A percentile compares a stretch with the other conserved stretches of the same genome.
phyloP scores from a whole-genome alignment of 2,888 invertebrate species.

The Synergus laeviventris region DNA sequence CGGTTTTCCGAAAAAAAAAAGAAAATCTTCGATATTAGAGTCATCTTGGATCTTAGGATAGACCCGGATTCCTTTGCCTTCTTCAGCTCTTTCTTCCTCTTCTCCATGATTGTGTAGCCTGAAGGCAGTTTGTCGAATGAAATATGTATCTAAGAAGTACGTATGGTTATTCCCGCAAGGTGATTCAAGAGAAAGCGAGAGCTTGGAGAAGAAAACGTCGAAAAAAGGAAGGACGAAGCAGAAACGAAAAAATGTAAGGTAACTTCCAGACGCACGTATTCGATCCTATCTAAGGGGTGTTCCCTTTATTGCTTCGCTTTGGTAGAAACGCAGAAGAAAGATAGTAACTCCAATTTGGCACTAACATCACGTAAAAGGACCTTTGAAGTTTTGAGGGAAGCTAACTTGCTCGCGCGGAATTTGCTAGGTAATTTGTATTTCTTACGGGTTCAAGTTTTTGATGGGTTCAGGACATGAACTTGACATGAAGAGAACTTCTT shows the following conservation, averaged over 20 bases:
- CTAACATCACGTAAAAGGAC: constrained; percentile 3
- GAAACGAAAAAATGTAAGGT: constrained; percentile 43
- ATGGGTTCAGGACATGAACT: too few relatives aligned
- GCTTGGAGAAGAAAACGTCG: constrained; percentile 35
- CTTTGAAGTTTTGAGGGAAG: constrained; percentile 1
- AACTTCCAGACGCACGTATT: constrained; percentile 26
- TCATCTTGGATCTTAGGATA: constrained; percentile 44
- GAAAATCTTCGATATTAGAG: constrained; percentile 40
- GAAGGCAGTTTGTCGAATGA: constrained; percentile 61
- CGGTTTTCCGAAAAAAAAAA: constrained; percentile 47
- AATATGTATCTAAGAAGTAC: constrained; percentile 61
- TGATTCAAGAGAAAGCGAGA: constrained; percentile 52
- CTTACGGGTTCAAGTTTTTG: too few relatives aligned
- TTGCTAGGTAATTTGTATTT: background rate
- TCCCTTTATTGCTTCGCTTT: constrained; percentile 16
- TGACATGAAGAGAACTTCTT: too few relatives aligned
- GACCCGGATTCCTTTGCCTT: constrained; percentile 51
- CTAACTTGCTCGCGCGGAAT: constrained; percentile 5
- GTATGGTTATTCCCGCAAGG: constrained; percentile 55
- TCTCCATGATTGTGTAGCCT: constrained; percentile 53
- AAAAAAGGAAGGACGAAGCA: constrained; percentile 40
- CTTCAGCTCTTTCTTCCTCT: constrained; percentile 50
- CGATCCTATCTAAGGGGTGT: background rate
- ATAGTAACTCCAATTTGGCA: constrained; percentile 19
- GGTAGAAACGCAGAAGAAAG: constrained; percentile 11